Base-by-base conservation (phyloP, 2,113 vertebrate species). In the Neopipo cinnamomea region DNA sequence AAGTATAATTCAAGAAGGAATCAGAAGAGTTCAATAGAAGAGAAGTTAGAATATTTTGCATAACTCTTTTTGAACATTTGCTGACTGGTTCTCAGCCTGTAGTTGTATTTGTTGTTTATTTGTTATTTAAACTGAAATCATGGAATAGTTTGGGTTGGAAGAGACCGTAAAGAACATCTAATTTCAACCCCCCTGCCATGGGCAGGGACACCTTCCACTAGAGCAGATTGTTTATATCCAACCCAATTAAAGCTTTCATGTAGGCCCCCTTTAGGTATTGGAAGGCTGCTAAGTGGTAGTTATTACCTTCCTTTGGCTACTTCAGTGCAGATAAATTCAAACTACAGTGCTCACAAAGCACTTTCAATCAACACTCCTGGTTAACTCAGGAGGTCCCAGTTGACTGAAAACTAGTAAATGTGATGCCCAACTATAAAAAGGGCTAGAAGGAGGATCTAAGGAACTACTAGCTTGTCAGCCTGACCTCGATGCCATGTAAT, bases 401-500 rank as follows among this genome's bases (percentile, higher is more conserved):
- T 49, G 5, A 14, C 21, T 63, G 42, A 11, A 56, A 63, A 47
- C 53, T 30, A n/a, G 14, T 2, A 53, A 62, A 47, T n/a, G 12
- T 41, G 41, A 72, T 11, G 16, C 10, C 8, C 12, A 55, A 12
- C 12, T 55, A 47, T 6, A 44, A 52, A 21, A 62, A 55, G 8
- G 19, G 20, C 20, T 8, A n/a, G 24, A 63, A 58, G 20, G 24
- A 88, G 20, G 20, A 78, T 11, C n/a, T 24, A 62, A 55, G 47
- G 56, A 41, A 1, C 21, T 78, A 15, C 6, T 5, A 22, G 14
- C 14, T 10, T 49, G 2, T 55, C 39, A 74, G 1, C 0, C 22
- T 88, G 56, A 72, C 22, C 49, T 65, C 0, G 0, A 12, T 56
- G 37, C 9, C 0, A 0, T 6, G 12, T 28, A 75, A 80, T 8